Percentiles rank a stretch among this genome's conserved stretches.
Conservation (phyloP, 2,888 invertebrate species). For the Cryptosula pallasiana region DNA sequence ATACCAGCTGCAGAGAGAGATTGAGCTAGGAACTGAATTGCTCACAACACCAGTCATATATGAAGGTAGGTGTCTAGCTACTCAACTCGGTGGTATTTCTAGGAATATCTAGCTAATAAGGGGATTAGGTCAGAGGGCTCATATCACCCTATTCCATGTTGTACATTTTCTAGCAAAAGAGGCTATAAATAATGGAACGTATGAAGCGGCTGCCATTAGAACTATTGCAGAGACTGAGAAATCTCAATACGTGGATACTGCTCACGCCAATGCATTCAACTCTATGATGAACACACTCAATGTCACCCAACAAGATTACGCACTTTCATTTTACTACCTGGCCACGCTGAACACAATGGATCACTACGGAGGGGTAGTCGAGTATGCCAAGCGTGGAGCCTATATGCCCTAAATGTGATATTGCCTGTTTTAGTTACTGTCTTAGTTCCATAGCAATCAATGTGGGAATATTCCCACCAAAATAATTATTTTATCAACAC, state of each 20-base stretch:
- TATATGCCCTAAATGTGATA: not conserved
- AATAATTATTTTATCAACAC: no score
- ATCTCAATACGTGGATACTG: slow-evolving; percentile 30
- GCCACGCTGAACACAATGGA: slow-evolving; percentile 15
- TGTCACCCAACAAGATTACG: slow-evolving; percentile 33
- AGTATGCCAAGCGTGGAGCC: not conserved
- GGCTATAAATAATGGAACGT: slow-evolving; percentile 29
- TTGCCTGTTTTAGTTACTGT: no score
- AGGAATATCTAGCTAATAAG: no score
- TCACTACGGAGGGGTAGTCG: not conserved
- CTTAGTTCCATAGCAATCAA: no score
- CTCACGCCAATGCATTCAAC: slow-evolving; percentile 31
- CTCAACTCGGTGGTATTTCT: no score
- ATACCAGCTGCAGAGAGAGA: slow-evolving; percentile 1
- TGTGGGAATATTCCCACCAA: no score
- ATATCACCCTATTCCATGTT: no score
- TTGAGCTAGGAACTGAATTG: slow-evolving; percentile 8
- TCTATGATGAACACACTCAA: slow-evolving; percentile 31
- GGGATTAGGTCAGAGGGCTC: no score
- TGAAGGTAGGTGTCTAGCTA: no score
- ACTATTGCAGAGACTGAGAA: slow-evolving; percentile 31
- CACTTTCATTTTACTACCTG: slow-evolving; percentile 30
- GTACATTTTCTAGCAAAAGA: slow-evolving; percentile 33
- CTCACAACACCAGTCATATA: not conserved
- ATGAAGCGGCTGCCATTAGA: slow-evolving; percentile 28